Evolutionary conservation across 37 sponge, comb jelly and placozoan species (phyloP).

Genomic region (Haliclona indistincta): DNA sequence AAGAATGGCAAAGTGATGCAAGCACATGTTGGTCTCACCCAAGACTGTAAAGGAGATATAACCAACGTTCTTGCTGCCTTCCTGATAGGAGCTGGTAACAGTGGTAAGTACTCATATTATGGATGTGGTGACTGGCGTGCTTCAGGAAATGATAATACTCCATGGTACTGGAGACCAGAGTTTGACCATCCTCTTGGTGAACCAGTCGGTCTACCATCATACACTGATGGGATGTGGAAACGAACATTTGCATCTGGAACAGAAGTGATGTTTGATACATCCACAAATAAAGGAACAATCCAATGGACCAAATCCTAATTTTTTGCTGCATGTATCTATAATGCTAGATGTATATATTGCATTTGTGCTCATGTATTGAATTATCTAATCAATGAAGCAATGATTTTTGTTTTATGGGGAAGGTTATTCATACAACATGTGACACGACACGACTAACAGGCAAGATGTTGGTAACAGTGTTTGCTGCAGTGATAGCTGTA

Average conservation of each 20-base stretch:
- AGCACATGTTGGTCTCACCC: slow-evolving; percentile 29
- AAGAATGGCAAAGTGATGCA: slow-evolving; percentile 27
- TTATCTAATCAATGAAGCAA: no score
- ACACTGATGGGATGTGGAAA: slow-evolving; percentile 28
- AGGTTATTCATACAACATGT: no score
- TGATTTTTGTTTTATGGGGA: no score
- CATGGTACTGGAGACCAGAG: slow-evolving; percentile 22
- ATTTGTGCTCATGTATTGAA: no score
- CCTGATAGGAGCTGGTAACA: slow-evolving; percentile 57
- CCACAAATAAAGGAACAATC: slow-evolving; percentile 49
- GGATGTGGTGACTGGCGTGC: slow-evolving; percentile 40
- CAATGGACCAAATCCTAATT: slow-evolving; percentile 48
- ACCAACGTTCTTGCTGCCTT: slow-evolving; percentile 52
- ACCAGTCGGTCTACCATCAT: slow-evolving; percentile 28
- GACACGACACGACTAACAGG: no score
- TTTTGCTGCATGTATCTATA: no score
- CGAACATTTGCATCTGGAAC: slow-evolving; percentile 43
- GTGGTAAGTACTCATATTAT: slow-evolving; percentile 27
- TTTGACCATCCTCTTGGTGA: slow-evolving; percentile 56
- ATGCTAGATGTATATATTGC: no score
- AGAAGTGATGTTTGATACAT: slow-evolving; percentile 32
- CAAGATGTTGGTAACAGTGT: no score
- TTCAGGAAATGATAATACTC: slow-evolving; percentile 10
- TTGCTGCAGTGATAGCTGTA: no score
- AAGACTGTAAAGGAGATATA: slow-evolving; percentile 18